Base-by-base conservation (phyloP, 2,113 vertebrate genomes). In the Pampusana beccarii region DNA sequence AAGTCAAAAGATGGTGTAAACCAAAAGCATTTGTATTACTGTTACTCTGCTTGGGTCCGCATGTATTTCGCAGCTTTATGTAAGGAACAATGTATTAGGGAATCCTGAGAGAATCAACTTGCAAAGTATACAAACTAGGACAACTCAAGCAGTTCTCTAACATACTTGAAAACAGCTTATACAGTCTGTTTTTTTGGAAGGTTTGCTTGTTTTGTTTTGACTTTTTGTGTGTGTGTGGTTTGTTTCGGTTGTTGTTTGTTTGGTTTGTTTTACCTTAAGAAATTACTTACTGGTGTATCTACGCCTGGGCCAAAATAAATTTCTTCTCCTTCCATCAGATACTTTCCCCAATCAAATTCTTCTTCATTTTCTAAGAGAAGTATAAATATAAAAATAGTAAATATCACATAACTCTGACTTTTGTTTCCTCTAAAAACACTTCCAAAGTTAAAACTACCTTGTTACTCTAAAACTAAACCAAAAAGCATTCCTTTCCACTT, bases 281-380 rank as follows among this genome's bases (percentile, higher is more conserved):
- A 84, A 88, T 73, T 81, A 98, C 99, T 99, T 98, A 99, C 99
- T 21, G 99, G 99, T 75, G 99, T 98, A 83, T 99, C 98, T 65
- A 98, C 44, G 13, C 98, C 98, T 4, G 98, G 98, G 33, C 98
- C 98, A 34, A 97, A 93, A 70, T 98, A 98, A 75, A 99, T 79
- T 89, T 99, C 99, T 98, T 99, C 99, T 71, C 98, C 99, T 97
- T 99, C 99, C 98, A 98, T 98, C 91, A 99, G 95, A 96, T 99
- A 99, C 91, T 98, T 98, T n/a, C 96, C 98, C 99, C 99, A 99
- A 73, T 99, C 99, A 98, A 99, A 99, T 92, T 96, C 95, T 97
- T 99, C 99, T 94, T 98, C 98, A 90, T 98, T 98, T 97, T 98
- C 99, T 99, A 97, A 65, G 93, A 92, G 40, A 58, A 92, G 28